Conservation (phyloP, 2,888 invertebrate species). For the Cataglyphis albicans region DNA sequence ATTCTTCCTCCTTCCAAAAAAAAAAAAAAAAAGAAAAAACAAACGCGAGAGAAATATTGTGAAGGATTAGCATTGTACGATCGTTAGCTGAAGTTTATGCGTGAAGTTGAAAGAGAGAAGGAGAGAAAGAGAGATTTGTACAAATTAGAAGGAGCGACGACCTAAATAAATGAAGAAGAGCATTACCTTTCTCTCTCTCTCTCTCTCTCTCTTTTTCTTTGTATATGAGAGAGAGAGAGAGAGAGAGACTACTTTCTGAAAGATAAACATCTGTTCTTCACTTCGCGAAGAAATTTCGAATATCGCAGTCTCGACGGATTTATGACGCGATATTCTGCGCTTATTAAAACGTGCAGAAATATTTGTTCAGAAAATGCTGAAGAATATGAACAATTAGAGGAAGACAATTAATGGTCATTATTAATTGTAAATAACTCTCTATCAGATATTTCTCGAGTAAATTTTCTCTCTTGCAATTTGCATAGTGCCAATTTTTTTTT, state of each 20-base stretch:
- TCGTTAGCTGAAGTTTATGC: not conserved
- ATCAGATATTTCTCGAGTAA: not conserved
- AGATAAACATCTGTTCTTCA: constrained; percentile 33
- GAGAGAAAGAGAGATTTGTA: too few relatives aligned
- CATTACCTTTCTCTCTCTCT: not conserved
- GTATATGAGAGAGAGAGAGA: too few relatives aligned
- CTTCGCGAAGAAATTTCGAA: constrained; percentile 42
- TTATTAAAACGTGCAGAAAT: constrained; percentile 33
- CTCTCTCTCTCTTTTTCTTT: too few relatives aligned
- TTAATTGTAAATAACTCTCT: constrained; percentile 5
- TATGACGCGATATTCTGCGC: constrained; percentile 36
- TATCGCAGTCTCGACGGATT: constrained; percentile 41
- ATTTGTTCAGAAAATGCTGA: constrained; percentile 12
- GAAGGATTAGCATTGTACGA: not conserved
- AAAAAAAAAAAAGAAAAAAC: not conserved
- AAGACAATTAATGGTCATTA: constrained; percentile 23
- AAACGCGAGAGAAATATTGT: not conserved
- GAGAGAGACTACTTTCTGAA: constrained; percentile 19
- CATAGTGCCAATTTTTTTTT: not conserved
- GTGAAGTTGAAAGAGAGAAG: not conserved
- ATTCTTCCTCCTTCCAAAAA: not conserved
- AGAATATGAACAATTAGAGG: constrained; percentile 22
- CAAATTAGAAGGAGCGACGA: constrained; percentile 20
- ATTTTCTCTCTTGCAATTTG: not conserved
- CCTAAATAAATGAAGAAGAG: constrained; percentile 34